phyloP scores from a whole-genome alignment of 1,140 invertebrate genomes.

The Drosophila jambulina region DNA sequence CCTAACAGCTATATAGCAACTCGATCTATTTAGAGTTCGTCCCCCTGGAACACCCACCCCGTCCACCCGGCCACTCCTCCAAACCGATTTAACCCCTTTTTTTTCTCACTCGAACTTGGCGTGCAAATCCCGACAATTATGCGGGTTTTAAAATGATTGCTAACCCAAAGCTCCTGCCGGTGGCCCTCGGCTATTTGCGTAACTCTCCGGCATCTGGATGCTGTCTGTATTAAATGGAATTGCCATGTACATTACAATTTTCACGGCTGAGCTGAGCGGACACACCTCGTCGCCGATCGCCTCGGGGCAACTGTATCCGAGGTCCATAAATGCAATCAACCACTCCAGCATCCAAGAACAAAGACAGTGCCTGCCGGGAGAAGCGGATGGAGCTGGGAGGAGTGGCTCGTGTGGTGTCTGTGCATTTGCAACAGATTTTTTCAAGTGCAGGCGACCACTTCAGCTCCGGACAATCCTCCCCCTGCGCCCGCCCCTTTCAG shows the following conservation, averaged over 20 bases:
- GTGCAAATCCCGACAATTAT: slow-evolving; percentile 82
- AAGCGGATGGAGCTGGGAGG: slow-evolving; percentile 40
- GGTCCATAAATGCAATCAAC: slow-evolving; percentile 78
- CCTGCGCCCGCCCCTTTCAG: slow-evolving; percentile 20
- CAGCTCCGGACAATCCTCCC: slow-evolving; percentile 53
- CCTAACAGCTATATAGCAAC: slow-evolving; percentile 1
- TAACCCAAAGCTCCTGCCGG: slow-evolving; percentile 47
- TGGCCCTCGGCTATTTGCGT: slow-evolving; percentile 74
- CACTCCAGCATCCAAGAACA: slow-evolving; percentile 58
- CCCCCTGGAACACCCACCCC: slow-evolving; percentile 12
- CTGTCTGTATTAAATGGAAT: slow-evolving; percentile 72
- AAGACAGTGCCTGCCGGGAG: slow-evolving; percentile 36
- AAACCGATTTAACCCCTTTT: slow-evolving; percentile 36
- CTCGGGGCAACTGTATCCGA: slow-evolving; percentile 45
- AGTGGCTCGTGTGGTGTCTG: slow-evolving; percentile 63
- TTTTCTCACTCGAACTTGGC: slow-evolving; percentile 44
- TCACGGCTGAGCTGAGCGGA: slow-evolving; percentile 76
- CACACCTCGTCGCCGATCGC: slow-evolving; percentile 68
- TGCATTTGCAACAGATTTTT: slow-evolving; percentile 71
- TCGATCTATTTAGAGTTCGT: slow-evolving; percentile 9
- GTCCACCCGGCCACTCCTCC: slow-evolving; percentile 33
- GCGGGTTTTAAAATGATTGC: slow-evolving; percentile 80
- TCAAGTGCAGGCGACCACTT: slow-evolving; percentile 71
- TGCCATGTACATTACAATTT: slow-evolving; percentile 76
- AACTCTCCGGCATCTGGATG: slow-evolving; percentile 66